A percentile compares a stretch with the other conserved stretches of the same genome.
phyloP scores from a whole-genome alignment of 2,888 invertebrate genomes.

The Drosophila sordidapex region DNA sequence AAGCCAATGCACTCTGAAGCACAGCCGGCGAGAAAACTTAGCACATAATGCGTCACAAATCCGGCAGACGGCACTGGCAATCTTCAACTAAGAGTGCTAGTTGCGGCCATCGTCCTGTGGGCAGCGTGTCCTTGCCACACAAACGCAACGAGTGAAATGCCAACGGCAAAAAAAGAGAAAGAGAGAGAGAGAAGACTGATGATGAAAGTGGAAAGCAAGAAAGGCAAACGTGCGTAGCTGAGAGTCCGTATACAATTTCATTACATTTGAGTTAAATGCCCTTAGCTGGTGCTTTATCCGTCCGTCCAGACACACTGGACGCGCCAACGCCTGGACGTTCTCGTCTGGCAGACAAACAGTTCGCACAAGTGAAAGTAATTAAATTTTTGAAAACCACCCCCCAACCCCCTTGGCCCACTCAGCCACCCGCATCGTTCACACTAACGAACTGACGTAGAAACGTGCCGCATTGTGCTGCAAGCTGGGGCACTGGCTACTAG shows the following conservation, averaged over 20 bases:
- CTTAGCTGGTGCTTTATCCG: slow-evolving; percentile 55
- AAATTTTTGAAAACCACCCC: slow-evolving; percentile 66
- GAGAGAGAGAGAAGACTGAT: neutral
- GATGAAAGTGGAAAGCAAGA: slow-evolving; percentile 16
- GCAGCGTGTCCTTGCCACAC: neutral
- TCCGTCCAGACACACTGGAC: slow-evolving; percentile 6
- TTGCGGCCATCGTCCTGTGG: slow-evolving; percentile 5
- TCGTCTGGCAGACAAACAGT: slow-evolving; percentile 63
- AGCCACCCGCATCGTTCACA: slow-evolving; percentile 54
- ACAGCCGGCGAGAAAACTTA: slow-evolving; percentile 56
- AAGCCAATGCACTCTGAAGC: slow-evolving; percentile 53
- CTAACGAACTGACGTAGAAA: slow-evolving; percentile 68
- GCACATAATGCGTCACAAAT: slow-evolving; percentile 63
- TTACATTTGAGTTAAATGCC: slow-evolving; percentile 77
- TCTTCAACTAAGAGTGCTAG: slow-evolving; percentile 11
- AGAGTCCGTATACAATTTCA: slow-evolving; percentile 61
- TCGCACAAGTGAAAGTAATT: slow-evolving; percentile 79
- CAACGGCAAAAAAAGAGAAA: slow-evolving; percentile 5
- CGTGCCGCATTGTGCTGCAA: slow-evolving; percentile 39
- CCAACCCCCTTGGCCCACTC: neutral
- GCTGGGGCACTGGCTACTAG: slow-evolving; percentile 11
- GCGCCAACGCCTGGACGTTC: slow-evolving; percentile 3
- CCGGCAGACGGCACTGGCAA: slow-evolving; percentile 26
- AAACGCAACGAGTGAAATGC: slow-evolving; percentile 12
- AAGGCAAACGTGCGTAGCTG: slow-evolving; percentile 57